These are phyloP conservation scores for Acanthosepion lycidas DNA, from an alignment of 2,888 invertebrate species.

Conservation along the genomic window DNA sequence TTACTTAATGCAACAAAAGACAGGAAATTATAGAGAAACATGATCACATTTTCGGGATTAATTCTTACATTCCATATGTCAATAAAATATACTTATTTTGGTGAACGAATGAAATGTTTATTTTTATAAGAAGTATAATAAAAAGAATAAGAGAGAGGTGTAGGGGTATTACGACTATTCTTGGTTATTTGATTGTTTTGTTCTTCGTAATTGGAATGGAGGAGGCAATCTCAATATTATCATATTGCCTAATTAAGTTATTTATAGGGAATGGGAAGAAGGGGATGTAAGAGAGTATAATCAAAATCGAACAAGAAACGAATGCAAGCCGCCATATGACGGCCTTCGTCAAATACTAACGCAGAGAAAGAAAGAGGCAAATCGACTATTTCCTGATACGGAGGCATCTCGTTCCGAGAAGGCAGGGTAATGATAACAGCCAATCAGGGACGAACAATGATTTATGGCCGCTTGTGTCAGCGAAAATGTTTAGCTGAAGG, in stretches of 20 bases:
- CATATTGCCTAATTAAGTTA: conserved; percentile 21
- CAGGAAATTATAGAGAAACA: too few relatives aligned
- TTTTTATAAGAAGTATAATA: not conserved
- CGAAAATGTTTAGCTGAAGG: conserved; percentile 22
- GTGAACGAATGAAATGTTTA: not conserved
- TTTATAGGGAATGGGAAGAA: not conserved
- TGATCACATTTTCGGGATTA: not conserved
- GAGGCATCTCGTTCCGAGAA: not conserved
- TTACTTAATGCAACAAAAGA: too few relatives aligned
- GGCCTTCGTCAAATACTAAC: too few relatives aligned
- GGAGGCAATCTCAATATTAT: not conserved
- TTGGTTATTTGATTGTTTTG: conserved; percentile 2
- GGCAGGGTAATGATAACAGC: conserved; percentile 20
- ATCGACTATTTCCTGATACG: not conserved
- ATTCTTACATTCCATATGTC: not conserved
- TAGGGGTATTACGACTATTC: not conserved
- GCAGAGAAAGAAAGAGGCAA: not conserved
- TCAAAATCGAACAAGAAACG: not conserved
- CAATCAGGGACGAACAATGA: conserved; percentile 17
- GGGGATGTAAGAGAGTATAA: not conserved
- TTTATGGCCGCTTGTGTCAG: conserved; percentile 21
- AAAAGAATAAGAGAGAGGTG: not conserved
- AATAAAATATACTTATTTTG: not conserved
- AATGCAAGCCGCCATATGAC: too few relatives aligned
- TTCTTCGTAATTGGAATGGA: not conserved